Percentiles rank a stretch among this genome's conserved stretches.
Evolutionary conservation across 2,888 invertebrate genomes (phyloP).

Genomic region (Criorhina ranunculi): DNA sequence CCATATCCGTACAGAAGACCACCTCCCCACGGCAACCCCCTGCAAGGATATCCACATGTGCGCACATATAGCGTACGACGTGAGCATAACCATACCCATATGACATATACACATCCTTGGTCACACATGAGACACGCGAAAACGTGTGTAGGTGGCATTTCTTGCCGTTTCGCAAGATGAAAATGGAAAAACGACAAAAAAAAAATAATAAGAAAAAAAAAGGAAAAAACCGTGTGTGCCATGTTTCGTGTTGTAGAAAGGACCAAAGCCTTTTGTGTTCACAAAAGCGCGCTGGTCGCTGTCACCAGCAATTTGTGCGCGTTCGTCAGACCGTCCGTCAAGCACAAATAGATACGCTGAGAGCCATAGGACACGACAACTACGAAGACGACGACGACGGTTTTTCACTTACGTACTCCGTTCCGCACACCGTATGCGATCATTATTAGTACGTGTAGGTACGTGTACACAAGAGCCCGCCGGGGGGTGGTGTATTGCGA

Average conservation of each 20-base stretch:
- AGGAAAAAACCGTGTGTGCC: constrained; percentile 34
- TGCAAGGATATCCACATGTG: constrained; percentile 55
- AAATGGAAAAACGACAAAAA: constrained; percentile 50
- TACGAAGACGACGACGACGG: constrained; percentile 40
- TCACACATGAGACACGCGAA: constrained; percentile 75
- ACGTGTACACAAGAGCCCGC: constrained; percentile 49
- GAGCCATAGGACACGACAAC: constrained; percentile 37
- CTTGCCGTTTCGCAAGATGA: constrained; percentile 72
- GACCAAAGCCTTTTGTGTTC: constrained; percentile 68
- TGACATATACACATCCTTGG: constrained; percentile 67
- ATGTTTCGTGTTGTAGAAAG: constrained; percentile 59
- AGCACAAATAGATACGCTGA: constrained; percentile 67
- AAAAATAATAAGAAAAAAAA: constrained; percentile 20
- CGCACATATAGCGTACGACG: constrained; percentile 33
- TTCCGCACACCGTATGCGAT: constrained; percentile 64
- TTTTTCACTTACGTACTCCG: constrained; percentile 58
- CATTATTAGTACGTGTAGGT: constrained; percentile 70
- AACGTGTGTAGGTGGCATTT: constrained; percentile 76
- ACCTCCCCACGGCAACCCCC: constrained; percentile 14
- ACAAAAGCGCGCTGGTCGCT: constrained; percentile 71
- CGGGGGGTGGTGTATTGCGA: constrained; percentile 38
- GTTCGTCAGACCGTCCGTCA: constrained; percentile 66
- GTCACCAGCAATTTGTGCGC: constrained; percentile 74
- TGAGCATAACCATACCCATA: constrained; percentile 37
- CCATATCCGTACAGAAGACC: constrained; percentile 70